Base-by-base conservation (phyloP, 2,888 invertebrate genomes). In the Acanthococcus lagerstroemiae region DNA sequence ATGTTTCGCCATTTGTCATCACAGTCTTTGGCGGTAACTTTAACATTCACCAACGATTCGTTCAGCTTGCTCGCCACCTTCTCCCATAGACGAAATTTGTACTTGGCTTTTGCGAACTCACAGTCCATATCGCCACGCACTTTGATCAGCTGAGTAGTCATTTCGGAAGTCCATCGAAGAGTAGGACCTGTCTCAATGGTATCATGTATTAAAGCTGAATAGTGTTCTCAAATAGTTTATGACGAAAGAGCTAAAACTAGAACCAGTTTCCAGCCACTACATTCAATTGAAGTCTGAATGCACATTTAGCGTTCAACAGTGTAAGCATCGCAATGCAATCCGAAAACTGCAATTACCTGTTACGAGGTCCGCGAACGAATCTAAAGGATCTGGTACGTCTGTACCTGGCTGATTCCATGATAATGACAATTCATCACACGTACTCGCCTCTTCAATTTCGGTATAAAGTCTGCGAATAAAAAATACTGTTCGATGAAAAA, bases 1-100 rank as follows among this genome's bases (percentile, higher is more conserved):
- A 69, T 69, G 66, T 69, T 69, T 50, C 69, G 60, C 69, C 69
- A 69, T 19, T 69, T 69, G n/a, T 69, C 69, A 55, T 69, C 69
- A 26, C 69, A 69, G 52, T 68, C 69, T 67, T 69, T 69, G 22
- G 67, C 69, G 4, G 69, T 67, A 9, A 69, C 66, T 56, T 68
- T 66, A 1, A 58, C 50, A 7, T 46, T 21, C 5, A 52, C 25
- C 17, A 68, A 45, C 1, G 17, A 21, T 17, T 19, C 50, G 25
- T 30, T 69, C 58, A 69, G 61, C 4, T 45, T 50, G 3, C 44
- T 25, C 5, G 69, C 69, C 24, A 69, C 65, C 12, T 68, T 26
- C 27, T 69, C 69, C 69, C 69, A 69, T 21, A 69, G 19, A 25
- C 66, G 63, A 30, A 69, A 69, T 58, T 69, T 69, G 26, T 69